These are phyloP conservation scores for Triplophysa rosa DNA, from an alignment of 2,113 vertebrate species.

Conservation along the genomic window DNA sequence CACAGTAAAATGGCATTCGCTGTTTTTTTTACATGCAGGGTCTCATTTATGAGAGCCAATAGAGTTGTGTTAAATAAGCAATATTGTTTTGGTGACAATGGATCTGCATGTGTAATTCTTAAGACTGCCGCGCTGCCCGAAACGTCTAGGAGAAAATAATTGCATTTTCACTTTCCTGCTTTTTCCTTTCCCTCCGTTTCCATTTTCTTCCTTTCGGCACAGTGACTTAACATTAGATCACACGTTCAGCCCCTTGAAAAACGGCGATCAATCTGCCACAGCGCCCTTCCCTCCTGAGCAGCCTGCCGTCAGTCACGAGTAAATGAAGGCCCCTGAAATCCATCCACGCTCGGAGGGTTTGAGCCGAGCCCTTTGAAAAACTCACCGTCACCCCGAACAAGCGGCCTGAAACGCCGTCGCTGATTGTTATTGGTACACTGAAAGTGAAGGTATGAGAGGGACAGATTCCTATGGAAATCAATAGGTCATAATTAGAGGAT, in stretches of 20 bases:
- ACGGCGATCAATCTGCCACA: conserved; percentile 46
- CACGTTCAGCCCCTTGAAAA: conserved; percentile 52
- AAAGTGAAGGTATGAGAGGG: neutral
- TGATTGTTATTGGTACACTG: conserved; percentile 32
- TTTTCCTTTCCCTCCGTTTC: neutral
- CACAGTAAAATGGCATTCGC: no score
- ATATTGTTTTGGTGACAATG: neutral
- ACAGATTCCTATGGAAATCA: neutral
- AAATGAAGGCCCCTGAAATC: conserved; percentile 32
- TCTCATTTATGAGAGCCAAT: no score
- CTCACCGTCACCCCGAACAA: neutral
- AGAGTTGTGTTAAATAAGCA: neutral
- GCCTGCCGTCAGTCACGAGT: conserved; percentile 34
- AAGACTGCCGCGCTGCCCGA: conserved; percentile 1
- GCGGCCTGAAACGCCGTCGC: neutral
- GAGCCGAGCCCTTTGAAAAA: conserved; percentile 22
- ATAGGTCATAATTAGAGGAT: neutral
- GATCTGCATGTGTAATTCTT: neutral
- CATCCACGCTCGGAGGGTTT: conserved; percentile 17
- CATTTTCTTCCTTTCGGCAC: conserved; percentile 32
- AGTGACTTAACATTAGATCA: conserved; percentile 60
- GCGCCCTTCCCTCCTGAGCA: conserved; percentile 26
- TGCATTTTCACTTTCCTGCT: conserved; percentile 21
- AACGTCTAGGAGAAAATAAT: conserved; percentile 25
- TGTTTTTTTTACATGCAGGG: no score